Percentiles rank a stretch among this genome's conserved stretches.
Conservation (phyloP, 1,140 invertebrate species). For the Andrena cerasifolii region DNA sequence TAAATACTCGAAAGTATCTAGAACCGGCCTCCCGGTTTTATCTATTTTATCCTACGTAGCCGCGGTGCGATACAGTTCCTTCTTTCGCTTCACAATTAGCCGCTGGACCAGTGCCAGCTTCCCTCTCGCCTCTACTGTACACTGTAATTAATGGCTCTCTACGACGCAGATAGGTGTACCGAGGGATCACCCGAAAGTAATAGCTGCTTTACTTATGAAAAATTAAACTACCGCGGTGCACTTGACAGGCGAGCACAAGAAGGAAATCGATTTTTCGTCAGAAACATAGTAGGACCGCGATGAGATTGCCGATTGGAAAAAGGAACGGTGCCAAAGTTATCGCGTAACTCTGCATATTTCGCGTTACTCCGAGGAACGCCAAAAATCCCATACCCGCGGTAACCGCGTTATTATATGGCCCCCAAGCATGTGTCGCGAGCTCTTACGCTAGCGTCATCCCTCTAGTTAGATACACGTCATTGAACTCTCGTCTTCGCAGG, state of each 20-base stretch:
- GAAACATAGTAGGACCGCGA: too few species aligned
- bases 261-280: too few species aligned
- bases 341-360: not conserved
- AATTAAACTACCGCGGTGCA: not conserved
- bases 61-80: slow-evolving; percentile 38
- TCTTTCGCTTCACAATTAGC: slow-evolving; percentile 59
- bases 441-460: slow-evolving; percentile 59
- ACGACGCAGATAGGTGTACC: slow-evolving; percentile 6
- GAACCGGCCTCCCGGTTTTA: slow-evolving; percentile 12
- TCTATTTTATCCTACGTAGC: slow-evolving; percentile 17
- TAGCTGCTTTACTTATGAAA: not conserved
- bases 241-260: too few species aligned
- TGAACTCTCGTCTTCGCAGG: slow-evolving; percentile 56
- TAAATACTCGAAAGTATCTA: slow-evolving; percentile 27
- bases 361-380: not conserved
- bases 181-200: not conserved
- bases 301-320: too few species aligned
- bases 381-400: slow-evolving; percentile 8
- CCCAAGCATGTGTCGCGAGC: slow-evolving; percentile 34
- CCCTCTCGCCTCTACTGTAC: not conserved
- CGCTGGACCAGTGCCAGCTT: slow-evolving; percentile 44
- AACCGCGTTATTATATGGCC: slow-evolving; percentile 13
- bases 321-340: slow-evolving; percentile 2
- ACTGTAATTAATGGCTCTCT: slow-evolving; percentile 41
- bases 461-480: slow-evolving; percentile 64